Evolutionary conservation across 2,113 vertebrate species (phyloP), one percentile per base, ranked within the genome.

Genomic region (Carassius carassius): DNA sequence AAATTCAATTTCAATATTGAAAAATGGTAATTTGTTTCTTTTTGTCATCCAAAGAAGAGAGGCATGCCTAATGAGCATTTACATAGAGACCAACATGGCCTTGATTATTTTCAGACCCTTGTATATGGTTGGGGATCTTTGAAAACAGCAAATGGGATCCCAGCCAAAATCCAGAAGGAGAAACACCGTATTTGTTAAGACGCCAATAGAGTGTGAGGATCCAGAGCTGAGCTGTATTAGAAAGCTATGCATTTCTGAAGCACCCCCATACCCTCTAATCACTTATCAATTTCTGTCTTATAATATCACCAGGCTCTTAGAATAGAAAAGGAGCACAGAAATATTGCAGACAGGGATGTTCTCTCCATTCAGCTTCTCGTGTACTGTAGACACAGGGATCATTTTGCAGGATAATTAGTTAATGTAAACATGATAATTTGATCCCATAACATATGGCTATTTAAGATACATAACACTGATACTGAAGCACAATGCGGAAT

Each of bases 111-210:
- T 87, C 63, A 87, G 84, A 35, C 29, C 25, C 86, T 88, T 91
- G 89, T 92, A 88, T 92, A 90, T 23, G 81, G 88, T 76, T 69
- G 9, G 25, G 87, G 84, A 87, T 89, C 87, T 90, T 88, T 90
- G 85, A 92, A 92, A 92, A 87, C 60, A 87, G 79, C 86, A 90
- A 89, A 92, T 92, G 89, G 88, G 91, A 91, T 86, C 44, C 70
- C 83, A 87, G 87, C 93, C 92, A 93, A 93, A 91, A 88, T 90
- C 81, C n/a, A 78, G 80, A 70, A 83, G 0, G 84, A 86, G 87
- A 91, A 86, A 92, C 87, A 54, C 86, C 79, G 44, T 73, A 62
- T 85, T 86, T 90, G 88, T 86, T 58, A 58, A n/a, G 56, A 58
- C 6, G 54, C 17, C 56, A 58, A 11, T 32, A 63, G 56, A 60